A percentile compares a stretch with the other conserved stretches of the same genome.
Conservation (phyloP, 2,113 vertebrate species). For the Cettia cetti region DNA sequence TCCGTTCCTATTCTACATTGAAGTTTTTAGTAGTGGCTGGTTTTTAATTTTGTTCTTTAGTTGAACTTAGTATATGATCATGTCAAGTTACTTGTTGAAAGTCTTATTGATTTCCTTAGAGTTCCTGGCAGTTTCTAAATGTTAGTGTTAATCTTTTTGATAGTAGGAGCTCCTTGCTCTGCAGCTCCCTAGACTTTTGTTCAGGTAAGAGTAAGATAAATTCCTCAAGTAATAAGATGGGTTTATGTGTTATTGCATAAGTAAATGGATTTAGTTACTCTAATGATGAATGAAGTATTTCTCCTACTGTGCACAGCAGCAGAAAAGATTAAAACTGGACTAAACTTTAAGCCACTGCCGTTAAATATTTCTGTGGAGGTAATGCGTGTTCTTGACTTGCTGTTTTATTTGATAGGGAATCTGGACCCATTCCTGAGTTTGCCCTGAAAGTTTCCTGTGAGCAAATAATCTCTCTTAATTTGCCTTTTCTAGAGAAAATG, state of each 20-base stretch:
- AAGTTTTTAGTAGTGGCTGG: not conserved
- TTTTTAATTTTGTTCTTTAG: not conserved
- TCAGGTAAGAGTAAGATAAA: not conserved
- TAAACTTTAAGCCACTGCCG: not conserved
- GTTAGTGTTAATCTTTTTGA: constrained; percentile 68
- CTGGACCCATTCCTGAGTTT: not conserved
- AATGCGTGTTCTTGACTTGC: not conserved
- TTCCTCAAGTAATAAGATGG: not conserved
- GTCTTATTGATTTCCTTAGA: constrained; percentile 66
- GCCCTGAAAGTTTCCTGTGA: not conserved
- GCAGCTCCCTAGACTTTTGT: not conserved
- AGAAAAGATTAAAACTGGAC: not conserved
- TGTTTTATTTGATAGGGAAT: not conserved
- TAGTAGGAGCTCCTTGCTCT: constrained; percentile 37
- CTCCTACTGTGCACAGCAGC: not conserved
- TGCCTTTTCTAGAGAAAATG: not conserved
- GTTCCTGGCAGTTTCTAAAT: constrained; percentile 66
- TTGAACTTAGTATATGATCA: not conserved
- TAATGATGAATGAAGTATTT: not conserved
- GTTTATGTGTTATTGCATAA: not conserved
- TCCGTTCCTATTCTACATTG: rapidly evolving
- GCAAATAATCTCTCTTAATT: not conserved
- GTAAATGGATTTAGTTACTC: not conserved
- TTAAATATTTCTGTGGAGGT: not conserved
- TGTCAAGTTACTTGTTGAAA: not conserved